Percentiles rank a stretch among this genome's conserved stretches.
phyloP scores from a whole-genome alignment of 64 coral and sea anemone genomes.

The Anthopleura sola region DNA sequence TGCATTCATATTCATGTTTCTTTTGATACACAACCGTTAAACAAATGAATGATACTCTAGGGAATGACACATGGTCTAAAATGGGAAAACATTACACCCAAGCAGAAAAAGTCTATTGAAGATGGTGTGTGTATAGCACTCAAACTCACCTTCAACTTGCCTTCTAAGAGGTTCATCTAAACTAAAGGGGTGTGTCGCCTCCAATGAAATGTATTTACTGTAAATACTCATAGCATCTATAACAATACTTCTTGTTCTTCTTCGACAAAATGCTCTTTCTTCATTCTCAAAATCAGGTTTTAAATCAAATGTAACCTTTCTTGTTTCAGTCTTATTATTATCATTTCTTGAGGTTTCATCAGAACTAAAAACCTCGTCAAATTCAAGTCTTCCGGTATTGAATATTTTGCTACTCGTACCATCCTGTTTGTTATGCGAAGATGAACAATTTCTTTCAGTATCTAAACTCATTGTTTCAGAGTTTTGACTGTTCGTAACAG shows the following conservation, averaged over 20 bases:
- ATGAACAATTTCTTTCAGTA: not conserved
- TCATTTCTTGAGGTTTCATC: not conserved
- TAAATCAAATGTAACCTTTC: slow-evolving; percentile 82
- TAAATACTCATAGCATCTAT: slow-evolving; percentile 99
- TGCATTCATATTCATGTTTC: no score
- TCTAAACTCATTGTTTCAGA: not conserved
- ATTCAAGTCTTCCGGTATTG: slow-evolving; percentile 20
- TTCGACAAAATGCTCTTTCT: slow-evolving; percentile 68
- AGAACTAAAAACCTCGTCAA: slow-evolving; percentile 12
- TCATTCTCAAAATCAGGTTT: slow-evolving; percentile 83
- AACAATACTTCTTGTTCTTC: slow-evolving; percentile 89
- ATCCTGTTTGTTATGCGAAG: not conserved
- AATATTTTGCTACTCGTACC: not conserved
- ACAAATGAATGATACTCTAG: no score
- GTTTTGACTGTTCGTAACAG: not conserved
- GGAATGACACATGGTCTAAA: no score
- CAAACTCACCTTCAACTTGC: slow-evolving; percentile 77
- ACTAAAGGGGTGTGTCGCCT: slow-evolving; percentile 91
- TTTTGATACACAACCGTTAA: no score
- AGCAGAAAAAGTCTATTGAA: no score
- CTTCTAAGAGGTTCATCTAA: slow-evolving; percentile 80
- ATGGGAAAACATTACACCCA: no score
- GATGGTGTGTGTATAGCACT: no score
- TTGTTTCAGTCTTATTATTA: not conserved
- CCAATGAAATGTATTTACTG: slow-evolving; percentile 89